Percentiles rank a stretch among this genome's conserved stretches.
Conservation (phyloP, 2,888 invertebrate species). For the Eledone cirrhosa region DNA sequence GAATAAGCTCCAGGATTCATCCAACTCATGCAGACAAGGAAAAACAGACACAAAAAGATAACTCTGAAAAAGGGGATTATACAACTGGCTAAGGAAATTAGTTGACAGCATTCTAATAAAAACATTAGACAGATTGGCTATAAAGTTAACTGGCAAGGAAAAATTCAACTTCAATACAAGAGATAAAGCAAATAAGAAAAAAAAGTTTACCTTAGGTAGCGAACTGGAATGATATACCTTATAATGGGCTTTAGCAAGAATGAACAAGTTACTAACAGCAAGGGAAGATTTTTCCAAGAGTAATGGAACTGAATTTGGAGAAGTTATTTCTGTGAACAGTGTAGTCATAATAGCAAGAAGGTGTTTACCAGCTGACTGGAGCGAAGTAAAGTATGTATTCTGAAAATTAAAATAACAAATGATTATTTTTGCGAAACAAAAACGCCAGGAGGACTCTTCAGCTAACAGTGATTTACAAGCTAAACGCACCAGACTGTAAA, state of each 20-base stretch:
- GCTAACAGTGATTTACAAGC: too few relatives aligned
- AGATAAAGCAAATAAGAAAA: neutral
- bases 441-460: too few relatives aligned
- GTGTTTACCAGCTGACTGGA: slow-evolving; percentile 39
- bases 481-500: too few relatives aligned
- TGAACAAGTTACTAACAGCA: slow-evolving; percentile 44
- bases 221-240: slow-evolving; percentile 47
- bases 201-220: slow-evolving; percentile 48
- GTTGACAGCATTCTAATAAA: neutral
- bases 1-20: too few relatives aligned
- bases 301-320: slow-evolving; percentile 40
- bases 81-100: too few relatives aligned
- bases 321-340: slow-evolving; percentile 49
- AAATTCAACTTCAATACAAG: neutral
- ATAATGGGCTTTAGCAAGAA: slow-evolving; percentile 39
- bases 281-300: slow-evolving; percentile 45
- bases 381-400: slow-evolving; percentile 15
- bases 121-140: neutral
- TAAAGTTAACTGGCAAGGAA: too few relatives aligned
- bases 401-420: too few relatives aligned
- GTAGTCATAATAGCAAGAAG: slow-evolving; percentile 41
- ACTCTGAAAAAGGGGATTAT: too few relatives aligned
- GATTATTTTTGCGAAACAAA: too few relatives aligned
- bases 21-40: too few relatives aligned
- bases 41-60: too few relatives aligned